Evolutionary conservation across 64 coral and sea anemone species (phyloP).

Genomic region (Porites lutea): DNA sequence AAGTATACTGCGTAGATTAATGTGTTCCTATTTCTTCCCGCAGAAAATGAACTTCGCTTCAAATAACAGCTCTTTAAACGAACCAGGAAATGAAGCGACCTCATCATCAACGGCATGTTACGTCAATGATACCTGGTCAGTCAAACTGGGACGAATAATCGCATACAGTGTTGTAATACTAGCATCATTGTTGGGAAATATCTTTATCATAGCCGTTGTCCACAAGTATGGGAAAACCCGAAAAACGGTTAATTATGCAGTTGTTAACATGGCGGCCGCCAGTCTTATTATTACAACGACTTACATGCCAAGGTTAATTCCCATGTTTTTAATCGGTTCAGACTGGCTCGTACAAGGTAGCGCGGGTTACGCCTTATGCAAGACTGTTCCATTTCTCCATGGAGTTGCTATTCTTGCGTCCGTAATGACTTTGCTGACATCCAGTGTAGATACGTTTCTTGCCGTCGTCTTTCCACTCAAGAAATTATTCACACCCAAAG

Average conservation of each 20-base stretch:
- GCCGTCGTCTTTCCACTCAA: constrained; percentile 31
- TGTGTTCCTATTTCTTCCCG: neutral
- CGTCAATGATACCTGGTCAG: neutral
- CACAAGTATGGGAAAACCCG: neutral
- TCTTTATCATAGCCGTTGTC: neutral
- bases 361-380: constrained; percentile 6
- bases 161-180: constrained; percentile 26
- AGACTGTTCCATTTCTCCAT: constrained; percentile 35
- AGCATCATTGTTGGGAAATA: neutral
- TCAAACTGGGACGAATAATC: constrained; percentile 9
- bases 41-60: constrained; percentile 32
- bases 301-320: constrained; percentile 40
- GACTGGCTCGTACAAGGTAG: constrained; percentile 1
- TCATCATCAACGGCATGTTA: neutral
- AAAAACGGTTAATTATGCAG: constrained; percentile 17
- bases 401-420: constrained; percentile 13
- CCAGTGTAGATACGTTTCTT: constrained; percentile 7
- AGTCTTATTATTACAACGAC: constrained; percentile 18
- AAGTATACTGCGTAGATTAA: neutral
- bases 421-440: neutral
- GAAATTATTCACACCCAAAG: neutral
- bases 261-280: neutral
- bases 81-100: neutral
- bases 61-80: neutral
- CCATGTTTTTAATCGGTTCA: constrained; percentile 3